phyloP scores from a whole-genome alignment of 2,888 invertebrate genomes.

The Perizoma affinitatum region DNA sequence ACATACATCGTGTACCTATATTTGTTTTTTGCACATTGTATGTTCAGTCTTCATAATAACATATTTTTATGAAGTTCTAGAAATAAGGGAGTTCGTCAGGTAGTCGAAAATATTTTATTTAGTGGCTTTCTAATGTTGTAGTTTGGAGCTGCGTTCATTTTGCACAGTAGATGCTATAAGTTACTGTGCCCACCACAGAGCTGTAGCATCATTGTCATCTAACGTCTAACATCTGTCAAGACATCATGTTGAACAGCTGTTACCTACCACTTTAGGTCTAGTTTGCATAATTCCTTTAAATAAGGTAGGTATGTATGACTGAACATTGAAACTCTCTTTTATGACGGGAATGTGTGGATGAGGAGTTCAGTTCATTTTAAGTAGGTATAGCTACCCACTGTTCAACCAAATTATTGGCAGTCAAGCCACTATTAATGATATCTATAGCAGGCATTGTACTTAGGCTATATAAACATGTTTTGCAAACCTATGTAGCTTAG shows the following conservation, averaged over 20 bases:
- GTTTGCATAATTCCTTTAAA: background rate
- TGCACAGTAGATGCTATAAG: slow-evolving; percentile 10
- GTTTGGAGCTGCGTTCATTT: slow-evolving; percentile 16
- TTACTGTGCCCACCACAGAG: slow-evolving; percentile 12
- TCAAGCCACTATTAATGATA: too few species aligned
- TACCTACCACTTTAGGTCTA: slow-evolving; percentile 3
- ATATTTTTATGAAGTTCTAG: slow-evolving; percentile 49
- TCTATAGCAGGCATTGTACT: slow-evolving; percentile 4
- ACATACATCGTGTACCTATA: slow-evolving; percentile 65
- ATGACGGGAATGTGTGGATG: background rate
- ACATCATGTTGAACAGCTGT: slow-evolving; percentile 3
- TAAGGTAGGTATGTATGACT: too few species aligned
- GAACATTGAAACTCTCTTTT: too few species aligned
- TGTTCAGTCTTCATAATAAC: slow-evolving; percentile 56
- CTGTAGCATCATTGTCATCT: slow-evolving; percentile 6
- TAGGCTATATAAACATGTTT: background rate
- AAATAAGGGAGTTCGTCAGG: slow-evolving; percentile 53
- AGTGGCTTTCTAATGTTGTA: slow-evolving; percentile 47
- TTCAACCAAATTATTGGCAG: too few species aligned
- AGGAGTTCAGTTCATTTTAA: too few species aligned
- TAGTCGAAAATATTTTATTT: slow-evolving; percentile 50
- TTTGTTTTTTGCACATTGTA: slow-evolving; percentile 73
- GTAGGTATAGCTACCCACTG: too few species aligned
- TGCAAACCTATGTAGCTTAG: too few species aligned
- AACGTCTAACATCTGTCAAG: slow-evolving; percentile 5